Conservation (phyloP, 1,140 invertebrate genomes). For the Hormaphis cornu region DNA sequence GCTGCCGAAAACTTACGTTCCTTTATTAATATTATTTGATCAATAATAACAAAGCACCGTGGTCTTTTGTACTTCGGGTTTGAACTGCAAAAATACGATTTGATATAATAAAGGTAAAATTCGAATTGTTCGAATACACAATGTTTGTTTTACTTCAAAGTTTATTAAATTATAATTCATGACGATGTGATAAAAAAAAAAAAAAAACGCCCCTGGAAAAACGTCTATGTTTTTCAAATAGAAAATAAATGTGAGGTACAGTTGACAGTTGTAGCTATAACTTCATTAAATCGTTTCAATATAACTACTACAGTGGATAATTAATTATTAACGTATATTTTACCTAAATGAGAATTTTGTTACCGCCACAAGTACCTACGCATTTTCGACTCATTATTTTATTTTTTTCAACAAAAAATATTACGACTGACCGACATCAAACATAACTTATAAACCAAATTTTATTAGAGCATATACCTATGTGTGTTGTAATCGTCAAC, state of each 20-base stretch:
- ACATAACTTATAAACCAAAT: too few species aligned
- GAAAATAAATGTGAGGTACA: neutral
- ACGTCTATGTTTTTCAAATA: neutral
- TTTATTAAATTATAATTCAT: neutral
- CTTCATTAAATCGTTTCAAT: neutral
- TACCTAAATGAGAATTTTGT: too few species aligned
- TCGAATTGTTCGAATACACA: neutral
- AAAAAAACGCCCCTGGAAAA: neutral
- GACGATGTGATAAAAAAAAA: neutral
- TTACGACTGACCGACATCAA: too few species aligned
- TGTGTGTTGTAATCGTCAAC: too few species aligned
- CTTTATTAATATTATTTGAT: slow-evolving; percentile 6
- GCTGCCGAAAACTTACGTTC: neutral
- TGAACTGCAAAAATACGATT: neutral
- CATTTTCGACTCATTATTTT: too few species aligned
- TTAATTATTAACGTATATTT: too few species aligned
- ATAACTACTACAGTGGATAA: neutral
- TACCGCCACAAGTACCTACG: too few species aligned
- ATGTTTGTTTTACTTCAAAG: neutral
- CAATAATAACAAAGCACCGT: neutral
- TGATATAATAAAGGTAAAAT: neutral
- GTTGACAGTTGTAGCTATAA: too few species aligned
- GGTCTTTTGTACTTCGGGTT: neutral
- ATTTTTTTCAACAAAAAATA: too few species aligned
- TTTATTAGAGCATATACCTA: too few species aligned